Evolutionary conservation across 2,888 invertebrate species (phyloP).

Genomic region (Rhamnusium bicolor): DNA sequence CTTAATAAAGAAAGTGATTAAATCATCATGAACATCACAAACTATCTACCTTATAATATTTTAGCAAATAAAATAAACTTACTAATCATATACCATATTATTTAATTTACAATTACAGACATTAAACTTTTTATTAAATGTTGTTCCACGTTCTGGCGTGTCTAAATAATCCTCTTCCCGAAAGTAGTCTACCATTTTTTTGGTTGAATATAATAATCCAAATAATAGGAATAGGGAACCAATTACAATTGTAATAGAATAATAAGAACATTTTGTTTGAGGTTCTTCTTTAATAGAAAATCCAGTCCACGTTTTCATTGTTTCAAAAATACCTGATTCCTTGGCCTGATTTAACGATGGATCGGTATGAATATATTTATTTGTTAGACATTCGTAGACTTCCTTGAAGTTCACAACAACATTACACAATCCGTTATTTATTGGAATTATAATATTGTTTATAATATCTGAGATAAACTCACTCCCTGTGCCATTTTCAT

Average conservation of each 20-base stretch:
- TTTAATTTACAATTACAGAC: slow-evolving; percentile 50
- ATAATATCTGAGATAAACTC: slow-evolving; percentile 46
- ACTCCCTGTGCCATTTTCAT: slow-evolving; percentile 39
- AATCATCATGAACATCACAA: no score
- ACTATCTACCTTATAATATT: no score
- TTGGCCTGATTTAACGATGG: not conserved
- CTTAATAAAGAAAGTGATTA: no score
- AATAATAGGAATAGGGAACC: slow-evolving; percentile 41
- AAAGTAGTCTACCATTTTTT: slow-evolving; percentile 52
- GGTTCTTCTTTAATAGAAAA: slow-evolving; percentile 36
- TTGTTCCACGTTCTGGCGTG: slow-evolving; percentile 12
- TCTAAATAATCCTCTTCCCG: slow-evolving; percentile 48
- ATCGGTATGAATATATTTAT: slow-evolving; percentile 31
- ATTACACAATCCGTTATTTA: slow-evolving; percentile 51
- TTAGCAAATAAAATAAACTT: not conserved
- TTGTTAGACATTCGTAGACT: slow-evolving; percentile 49
- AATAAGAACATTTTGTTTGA: slow-evolving; percentile 49
- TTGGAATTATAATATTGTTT: slow-evolving; percentile 46
- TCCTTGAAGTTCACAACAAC: slow-evolving; percentile 49
- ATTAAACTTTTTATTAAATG: slow-evolving; percentile 44
- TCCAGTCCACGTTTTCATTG: slow-evolving; percentile 34
- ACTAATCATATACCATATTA: slow-evolving; percentile 33
- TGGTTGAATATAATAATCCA: slow-evolving; percentile 43
- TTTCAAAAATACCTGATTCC: not conserved
- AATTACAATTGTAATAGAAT: slow-evolving; percentile 50